Evolutionary conservation across 2,797 vertebrate genomes (phyloP).

Genomic region (Menidia menidia): DNA sequence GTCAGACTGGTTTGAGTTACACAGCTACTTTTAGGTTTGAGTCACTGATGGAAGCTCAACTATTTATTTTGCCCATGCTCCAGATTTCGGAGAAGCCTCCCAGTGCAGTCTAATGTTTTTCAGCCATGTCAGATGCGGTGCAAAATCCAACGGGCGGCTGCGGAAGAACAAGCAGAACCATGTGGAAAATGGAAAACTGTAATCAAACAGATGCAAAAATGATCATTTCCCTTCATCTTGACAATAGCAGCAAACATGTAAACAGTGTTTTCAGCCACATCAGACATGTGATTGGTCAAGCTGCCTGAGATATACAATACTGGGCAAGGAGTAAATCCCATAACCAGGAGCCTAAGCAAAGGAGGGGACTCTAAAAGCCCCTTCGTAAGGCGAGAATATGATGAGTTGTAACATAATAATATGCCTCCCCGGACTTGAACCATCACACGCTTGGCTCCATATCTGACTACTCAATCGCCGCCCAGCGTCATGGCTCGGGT

Average conservation of each 20-base stretch:
- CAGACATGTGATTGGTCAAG: slow-evolving; percentile 47
- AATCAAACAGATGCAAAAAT: slow-evolving; percentile 7
- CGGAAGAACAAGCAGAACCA: neutral
- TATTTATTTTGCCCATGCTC: slow-evolving; percentile 8
- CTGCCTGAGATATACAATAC: slow-evolving; percentile 25
- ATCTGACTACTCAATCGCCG: slow-evolving; percentile 7
- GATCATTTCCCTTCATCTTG: neutral
- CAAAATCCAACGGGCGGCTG: neutral
- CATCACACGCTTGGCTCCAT: slow-evolving; percentile 17
- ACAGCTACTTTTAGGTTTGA: slow-evolving; percentile 32
- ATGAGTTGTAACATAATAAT: slow-evolving; percentile 35
- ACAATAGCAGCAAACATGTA: slow-evolving; percentile 8
- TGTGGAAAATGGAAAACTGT: neutral
- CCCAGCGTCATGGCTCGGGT: slow-evolving; percentile 15
- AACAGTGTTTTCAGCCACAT: slow-evolving; percentile 12
- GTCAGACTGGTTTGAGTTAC: slow-evolving; percentile 33
- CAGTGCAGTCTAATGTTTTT: neutral
- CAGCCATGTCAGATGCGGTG: neutral
- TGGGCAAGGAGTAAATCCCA: slow-evolving; percentile 18
- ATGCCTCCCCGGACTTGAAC: slow-evolving; percentile 14
- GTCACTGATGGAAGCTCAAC: slow-evolving; percentile 18
- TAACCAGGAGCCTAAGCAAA: neutral
- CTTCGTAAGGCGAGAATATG: slow-evolving; percentile 15
- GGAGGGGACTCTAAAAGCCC: neutral
- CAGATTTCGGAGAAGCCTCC: slow-evolving; percentile 5